phyloP scores from a whole-genome alignment of 2,888 invertebrate species.

The Ormyrus nitidulus region DNA sequence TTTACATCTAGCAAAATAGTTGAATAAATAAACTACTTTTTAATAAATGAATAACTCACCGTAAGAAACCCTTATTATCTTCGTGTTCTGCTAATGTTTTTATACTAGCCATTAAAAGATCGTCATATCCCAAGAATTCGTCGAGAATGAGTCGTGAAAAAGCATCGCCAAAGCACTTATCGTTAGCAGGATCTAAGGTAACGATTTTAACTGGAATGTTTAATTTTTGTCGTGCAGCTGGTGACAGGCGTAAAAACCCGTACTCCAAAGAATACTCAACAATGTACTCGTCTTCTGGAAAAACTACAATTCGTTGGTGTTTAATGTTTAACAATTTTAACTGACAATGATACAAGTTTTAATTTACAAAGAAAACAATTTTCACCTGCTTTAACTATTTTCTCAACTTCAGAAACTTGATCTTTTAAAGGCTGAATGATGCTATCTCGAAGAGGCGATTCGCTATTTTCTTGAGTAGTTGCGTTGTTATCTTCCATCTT shows the following conservation, averaged over 20 bases:
- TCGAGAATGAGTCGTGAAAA: constrained; percentile 93
- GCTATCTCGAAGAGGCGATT: constrained; percentile 62
- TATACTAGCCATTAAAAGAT: constrained; percentile 96
- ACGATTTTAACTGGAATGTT: constrained; percentile 95
- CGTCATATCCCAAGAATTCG: constrained; percentile 97
- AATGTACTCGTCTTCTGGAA: constrained; percentile 94
- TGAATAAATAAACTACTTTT: neutral
- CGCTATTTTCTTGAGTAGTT: constrained; percentile 60
- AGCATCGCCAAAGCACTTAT: constrained; percentile 95
- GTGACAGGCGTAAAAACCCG: constrained; percentile 94
- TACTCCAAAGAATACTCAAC: constrained; percentile 98
- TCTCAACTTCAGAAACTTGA: constrained; percentile 78
- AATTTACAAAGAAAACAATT: constrained; percentile 23
- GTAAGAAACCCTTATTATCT: constrained; percentile 95
- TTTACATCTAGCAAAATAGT: neutral
- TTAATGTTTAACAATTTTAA: constrained; percentile 39
- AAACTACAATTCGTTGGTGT: constrained; percentile 73
- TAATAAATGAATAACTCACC: constrained; percentile 75
- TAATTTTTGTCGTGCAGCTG: constrained; percentile 88
- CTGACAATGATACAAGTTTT: neutral
- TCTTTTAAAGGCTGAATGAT: constrained; percentile 72
- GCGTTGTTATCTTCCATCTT: constrained; percentile 60
- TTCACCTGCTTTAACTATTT: constrained; percentile 79
- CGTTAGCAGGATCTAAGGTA: constrained; percentile 89
- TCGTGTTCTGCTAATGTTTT: constrained; percentile 96